Evolutionary conservation across 2,797 vertebrate species (phyloP), one percentile per base, ranked within the genome.

Genomic region (Spheniscus humboldti): DNA sequence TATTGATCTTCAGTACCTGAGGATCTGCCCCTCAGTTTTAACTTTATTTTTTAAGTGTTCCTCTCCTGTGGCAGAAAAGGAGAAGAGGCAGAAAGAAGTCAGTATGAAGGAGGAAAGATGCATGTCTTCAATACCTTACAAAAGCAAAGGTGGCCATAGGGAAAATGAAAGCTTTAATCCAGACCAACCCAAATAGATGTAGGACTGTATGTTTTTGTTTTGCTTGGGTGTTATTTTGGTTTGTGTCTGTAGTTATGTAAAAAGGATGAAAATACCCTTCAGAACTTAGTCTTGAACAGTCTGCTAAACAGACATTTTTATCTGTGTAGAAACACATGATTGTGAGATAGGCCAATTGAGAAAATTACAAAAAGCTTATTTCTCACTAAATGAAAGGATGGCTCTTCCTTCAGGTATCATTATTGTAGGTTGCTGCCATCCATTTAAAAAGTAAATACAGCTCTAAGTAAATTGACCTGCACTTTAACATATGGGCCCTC

Each of bases 1-100:
- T 89, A 89, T 56, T 71, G 81, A 71, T 91, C 88, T 92, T 90
- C 85, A 94, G 31, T 81, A 86, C 35, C 90, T 76, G 52, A 84
- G 52, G 37, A 67, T 53, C 47, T 89, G 20, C 18, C 62, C 47
- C n/a, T 60, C 63, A 55, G 28, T 86, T 87, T 88, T 82, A 84
- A 75, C 19, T 57, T 69, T 63, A 12, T 60, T 77, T 85, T 48
- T 50, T 3, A 63, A 84, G 37, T 50, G 19, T 52, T 91, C 15
- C 11, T 91, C 45, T 87, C 37, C 60, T 78, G 41, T 68, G 37
- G 18, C 48, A 50, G 35, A 66, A 88, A 80, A 18, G 30, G 28
- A 66, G 24, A 63, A 89, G 41, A 92, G 33, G 33, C 24, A 43
- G 39, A 76, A 82, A 82, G 27, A 60, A 92, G 31, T 67, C n/a